Evolutionary conservation across 2,888 invertebrate species (phyloP).

Genomic region (Anaspis maculata): DNA sequence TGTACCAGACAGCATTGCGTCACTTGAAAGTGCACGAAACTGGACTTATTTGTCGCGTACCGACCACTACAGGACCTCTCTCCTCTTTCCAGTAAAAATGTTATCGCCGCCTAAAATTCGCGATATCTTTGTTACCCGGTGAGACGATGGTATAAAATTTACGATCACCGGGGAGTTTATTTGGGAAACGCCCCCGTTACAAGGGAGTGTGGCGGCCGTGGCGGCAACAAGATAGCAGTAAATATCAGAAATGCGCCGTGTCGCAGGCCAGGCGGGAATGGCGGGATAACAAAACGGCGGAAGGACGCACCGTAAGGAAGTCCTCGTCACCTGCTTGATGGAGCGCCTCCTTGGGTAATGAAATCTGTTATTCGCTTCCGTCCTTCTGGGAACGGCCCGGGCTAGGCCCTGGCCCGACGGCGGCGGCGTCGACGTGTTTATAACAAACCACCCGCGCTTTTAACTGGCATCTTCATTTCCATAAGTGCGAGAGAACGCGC

Average conservation of each 20-base stretch:
- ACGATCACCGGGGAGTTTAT: slow-evolving; percentile 11
- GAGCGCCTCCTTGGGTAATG: slow-evolving; percentile 15
- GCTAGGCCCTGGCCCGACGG: too few species aligned
- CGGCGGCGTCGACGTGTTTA: too few species aligned
- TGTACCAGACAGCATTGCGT: too few species aligned
- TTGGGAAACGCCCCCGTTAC: slow-evolving; percentile 2
- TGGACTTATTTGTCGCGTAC: too few species aligned
- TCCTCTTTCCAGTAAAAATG: slow-evolving; percentile 6
- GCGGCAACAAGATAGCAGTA: slow-evolving; percentile 8
- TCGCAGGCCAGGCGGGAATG: slow-evolving; percentile 9
- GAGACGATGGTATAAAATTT: slow-evolving; percentile 15
- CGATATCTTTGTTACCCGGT: slow-evolving; percentile 13
- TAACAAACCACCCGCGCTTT: too few species aligned
- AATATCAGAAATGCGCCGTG: slow-evolving; percentile 12
- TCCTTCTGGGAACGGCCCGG: too few species aligned
- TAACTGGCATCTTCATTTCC: too few species aligned
- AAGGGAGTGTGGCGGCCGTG: not conserved
- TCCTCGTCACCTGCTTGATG: slow-evolving; percentile 19
- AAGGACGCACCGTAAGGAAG: slow-evolving; percentile 18
- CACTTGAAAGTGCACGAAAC: too few species aligned
- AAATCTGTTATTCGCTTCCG: slow-evolving; percentile 13
- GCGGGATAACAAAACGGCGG: slow-evolving; percentile 16
- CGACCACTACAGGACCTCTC: too few species aligned
- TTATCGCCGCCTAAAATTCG: slow-evolving; percentile 10
- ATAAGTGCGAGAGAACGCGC: too few species aligned